These are phyloP conservation scores for Cryptomyrus ogoouensis DNA, from an alignment of 2,113 vertebrate species.

Conservation along the genomic window DNA sequence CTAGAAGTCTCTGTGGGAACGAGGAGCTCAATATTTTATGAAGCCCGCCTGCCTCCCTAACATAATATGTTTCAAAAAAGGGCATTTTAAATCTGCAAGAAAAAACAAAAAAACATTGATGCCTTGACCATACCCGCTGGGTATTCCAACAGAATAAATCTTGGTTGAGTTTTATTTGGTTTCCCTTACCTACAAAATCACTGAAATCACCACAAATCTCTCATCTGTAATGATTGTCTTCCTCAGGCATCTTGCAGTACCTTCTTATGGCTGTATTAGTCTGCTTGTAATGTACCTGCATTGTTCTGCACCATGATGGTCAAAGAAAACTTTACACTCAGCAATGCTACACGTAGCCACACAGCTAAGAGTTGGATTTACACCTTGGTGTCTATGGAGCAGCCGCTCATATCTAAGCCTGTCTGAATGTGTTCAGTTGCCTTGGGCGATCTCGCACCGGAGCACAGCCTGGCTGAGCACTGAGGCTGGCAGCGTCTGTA, in stretches of 20 bases:
- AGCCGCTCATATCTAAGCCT: not conserved
- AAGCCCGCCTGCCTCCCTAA: not conserved
- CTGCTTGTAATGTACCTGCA: not conserved
- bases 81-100: not conserved
- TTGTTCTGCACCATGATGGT: not conserved
- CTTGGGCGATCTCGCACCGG: not conserved
- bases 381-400: not conserved
- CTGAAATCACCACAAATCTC: not conserved
- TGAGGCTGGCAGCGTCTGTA: not conserved
- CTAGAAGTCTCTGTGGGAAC: not conserved
- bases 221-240: not conserved
- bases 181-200: not conserved
- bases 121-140: not conserved
- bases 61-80: not conserved
- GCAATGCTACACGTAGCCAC: not conserved
- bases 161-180: not conserved
- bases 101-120: not conserved
- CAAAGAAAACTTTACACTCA: not conserved
- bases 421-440: not conserved
- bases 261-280: not conserved
- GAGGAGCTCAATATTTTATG: slow-evolving; percentile 7
- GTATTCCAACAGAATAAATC: not conserved
- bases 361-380: not conserved
- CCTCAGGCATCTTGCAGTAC: not conserved
- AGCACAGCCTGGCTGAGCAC: not conserved